Conservation (phyloP, 1,140 invertebrate species). For the Caligus rogercresseyi region DNA sequence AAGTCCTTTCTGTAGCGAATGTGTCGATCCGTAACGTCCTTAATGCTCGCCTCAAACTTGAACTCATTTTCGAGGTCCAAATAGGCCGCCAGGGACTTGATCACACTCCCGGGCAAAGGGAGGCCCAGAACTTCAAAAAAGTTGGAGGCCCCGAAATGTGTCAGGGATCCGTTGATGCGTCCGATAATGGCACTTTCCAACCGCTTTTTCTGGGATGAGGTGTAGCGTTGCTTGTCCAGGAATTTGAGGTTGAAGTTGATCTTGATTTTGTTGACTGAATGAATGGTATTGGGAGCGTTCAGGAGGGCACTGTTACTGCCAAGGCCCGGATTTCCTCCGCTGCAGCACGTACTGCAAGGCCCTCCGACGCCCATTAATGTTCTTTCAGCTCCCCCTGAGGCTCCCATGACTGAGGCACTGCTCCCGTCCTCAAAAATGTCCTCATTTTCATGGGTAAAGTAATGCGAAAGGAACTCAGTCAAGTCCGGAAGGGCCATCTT, state of each 20-base stretch:
- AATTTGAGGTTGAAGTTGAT: neutral
- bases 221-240: neutral
- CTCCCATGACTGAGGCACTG: neutral
- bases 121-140: slow-evolving; percentile 5
- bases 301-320: neutral
- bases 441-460: neutral
- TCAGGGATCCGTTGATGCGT: neutral
- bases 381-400: too few relatives aligned
- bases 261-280: neutral
- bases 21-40: neutral
- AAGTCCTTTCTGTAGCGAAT: slow-evolving; percentile 1
- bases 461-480: neutral
- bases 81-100: neutral
- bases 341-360: neutral
- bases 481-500: slow-evolving; percentile 8
- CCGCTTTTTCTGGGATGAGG: neutral
- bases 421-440: neutral
- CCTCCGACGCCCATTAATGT: neutral
- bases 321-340: neutral
- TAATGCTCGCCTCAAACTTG: neutral
- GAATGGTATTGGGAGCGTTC: neutral
- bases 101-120: neutral
- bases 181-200: neutral
- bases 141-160: neutral
- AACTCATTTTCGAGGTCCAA: slow-evolving; percentile 8